A percentile compares a stretch with the other conserved stretches of the same genome.
Evolutionary conservation across 2,888 invertebrate species (phyloP).

Genomic region (Dione juno): DNA sequence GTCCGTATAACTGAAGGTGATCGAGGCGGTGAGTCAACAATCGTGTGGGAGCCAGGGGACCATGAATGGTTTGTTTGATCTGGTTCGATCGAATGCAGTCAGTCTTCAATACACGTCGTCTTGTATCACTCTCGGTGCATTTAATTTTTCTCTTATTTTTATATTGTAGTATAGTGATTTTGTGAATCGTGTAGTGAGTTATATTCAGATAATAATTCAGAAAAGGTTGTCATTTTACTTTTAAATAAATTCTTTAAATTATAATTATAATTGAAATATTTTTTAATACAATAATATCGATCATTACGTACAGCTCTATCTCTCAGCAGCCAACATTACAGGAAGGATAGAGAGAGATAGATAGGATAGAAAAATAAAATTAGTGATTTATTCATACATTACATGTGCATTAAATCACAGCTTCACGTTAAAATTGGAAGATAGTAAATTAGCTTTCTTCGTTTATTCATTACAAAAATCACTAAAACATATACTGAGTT

Average conservation of each 20-base stretch:
- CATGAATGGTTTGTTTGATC: constrained; percentile 57
- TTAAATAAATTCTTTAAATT: too few relatives aligned
- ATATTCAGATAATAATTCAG: neutral
- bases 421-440: neutral
- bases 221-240: neutral
- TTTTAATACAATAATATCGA: too few relatives aligned
- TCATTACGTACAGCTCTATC: too few relatives aligned
- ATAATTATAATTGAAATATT: too few relatives aligned
- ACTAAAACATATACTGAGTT: neutral
- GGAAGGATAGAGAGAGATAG: too few relatives aligned
- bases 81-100: constrained; percentile 64
- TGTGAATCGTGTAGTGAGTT: constrained; percentile 5
- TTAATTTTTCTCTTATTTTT: neutral
- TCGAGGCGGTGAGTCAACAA: constrained; percentile 70
- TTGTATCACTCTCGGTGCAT: constrained; percentile 47
- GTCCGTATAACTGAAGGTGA: constrained; percentile 80
- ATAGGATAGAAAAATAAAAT: too few relatives aligned
- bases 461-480: neutral
- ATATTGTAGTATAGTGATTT: constrained; percentile 1
- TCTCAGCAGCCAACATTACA: too few relatives aligned
- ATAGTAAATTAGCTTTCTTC: neutral
- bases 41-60: constrained; percentile 67
- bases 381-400: too few relatives aligned
- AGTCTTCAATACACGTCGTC: constrained; percentile 59
- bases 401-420: too few relatives aligned